Evolutionary conservation across 2,888 invertebrate genomes (phyloP), one percentile per base, ranked within the genome.

Genomic region (Callosobruchus maculatus): DNA sequence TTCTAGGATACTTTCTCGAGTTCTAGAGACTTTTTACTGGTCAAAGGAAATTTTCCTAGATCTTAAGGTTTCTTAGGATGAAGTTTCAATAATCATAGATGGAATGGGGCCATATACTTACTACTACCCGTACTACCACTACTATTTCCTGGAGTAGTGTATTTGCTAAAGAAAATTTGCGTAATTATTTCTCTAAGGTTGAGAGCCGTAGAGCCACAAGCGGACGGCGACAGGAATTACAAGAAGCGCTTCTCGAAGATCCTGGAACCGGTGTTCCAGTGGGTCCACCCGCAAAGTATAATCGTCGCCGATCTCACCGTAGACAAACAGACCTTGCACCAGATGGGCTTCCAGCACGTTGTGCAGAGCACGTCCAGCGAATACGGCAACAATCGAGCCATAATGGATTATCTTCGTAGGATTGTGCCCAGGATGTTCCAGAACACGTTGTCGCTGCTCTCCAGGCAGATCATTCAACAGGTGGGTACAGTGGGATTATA

Each of bases 341-440:
- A 90, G 70, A 93, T 96, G 92, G 96, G 96, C 22, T 96, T 94
- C 82, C 91, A 90, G 80, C 91, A 92, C 74, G 93, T 96, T 0
- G 89, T 91, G 3, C 95, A 95, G 78, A 85, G 84, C 21, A 20
- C 22, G 21, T 21, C 22, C 1, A 21, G 21, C 21, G 88, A 92
- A 82, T 82, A 89, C 82, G 77, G 74, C n/a, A 76, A 87, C 77
- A 83, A 88, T 82, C 70, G 84, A 71, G 82, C 83, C 73, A 93
- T 96, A 7, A 96, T 97, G 96, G 95, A 96, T 82, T 97, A 96
- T 84, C 86, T 97, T 77, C 88, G 95, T 31, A 90, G 94, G 77
- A 94, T 95, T 73, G 95, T 96, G 1, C 96, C 97, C 0, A 90
- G 95, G 82, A 96, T 96, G 95, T 97, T 96, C 88, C 94, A 96